These are phyloP conservation scores for Pomatostomus ruficeps DNA, from an alignment of 2,113 vertebrate species.

Conservation along the genomic window DNA sequence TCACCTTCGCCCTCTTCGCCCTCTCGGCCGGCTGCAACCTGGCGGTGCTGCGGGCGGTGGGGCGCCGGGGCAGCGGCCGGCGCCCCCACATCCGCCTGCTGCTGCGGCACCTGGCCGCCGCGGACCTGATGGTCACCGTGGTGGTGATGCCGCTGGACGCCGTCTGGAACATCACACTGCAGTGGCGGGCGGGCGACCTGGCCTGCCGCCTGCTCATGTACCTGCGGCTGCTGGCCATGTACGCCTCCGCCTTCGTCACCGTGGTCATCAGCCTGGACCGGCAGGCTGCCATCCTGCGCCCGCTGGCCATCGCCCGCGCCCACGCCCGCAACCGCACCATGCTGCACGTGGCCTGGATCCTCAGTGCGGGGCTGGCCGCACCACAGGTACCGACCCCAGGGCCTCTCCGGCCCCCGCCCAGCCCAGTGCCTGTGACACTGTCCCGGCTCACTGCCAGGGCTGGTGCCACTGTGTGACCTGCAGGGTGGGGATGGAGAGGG, in stretches of 20 bases:
- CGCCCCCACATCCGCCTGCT: slow-evolving; percentile 80
- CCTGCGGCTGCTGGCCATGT: slow-evolving; percentile 85
- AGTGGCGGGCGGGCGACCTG: slow-evolving; percentile 80
- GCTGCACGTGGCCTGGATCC: slow-evolving; percentile 77
- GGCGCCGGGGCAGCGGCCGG: slow-evolving; percentile 50
- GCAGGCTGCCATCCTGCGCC: slow-evolving; percentile 81
- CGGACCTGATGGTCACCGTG: slow-evolving; percentile 82
- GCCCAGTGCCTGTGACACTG: accelerated
- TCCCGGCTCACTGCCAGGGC: background rate
- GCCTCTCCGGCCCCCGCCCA: accelerated
- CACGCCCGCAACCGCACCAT: slow-evolving; percentile 78
- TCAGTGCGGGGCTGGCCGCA: slow-evolving; percentile 75
- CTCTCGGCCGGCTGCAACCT: slow-evolving; percentile 77
- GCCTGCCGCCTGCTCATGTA: slow-evolving; percentile 85
- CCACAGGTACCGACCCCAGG: slow-evolving; percentile 72
- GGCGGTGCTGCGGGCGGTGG: slow-evolving; percentile 72
- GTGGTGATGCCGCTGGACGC: slow-evolving; percentile 87
- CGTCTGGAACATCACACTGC: slow-evolving; percentile 84
- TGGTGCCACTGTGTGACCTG: background rate
- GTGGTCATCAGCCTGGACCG: slow-evolving; percentile 86
- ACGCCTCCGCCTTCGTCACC: slow-evolving; percentile 83
- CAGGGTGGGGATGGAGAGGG: background rate
- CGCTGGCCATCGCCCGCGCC: slow-evolving; percentile 77
- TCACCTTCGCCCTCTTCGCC: slow-evolving; percentile 77
- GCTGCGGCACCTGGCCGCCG: slow-evolving; percentile 80